phyloP scores from a whole-genome alignment of 2,113 vertebrate species.

The Thinocorus orbignyianus region DNA sequence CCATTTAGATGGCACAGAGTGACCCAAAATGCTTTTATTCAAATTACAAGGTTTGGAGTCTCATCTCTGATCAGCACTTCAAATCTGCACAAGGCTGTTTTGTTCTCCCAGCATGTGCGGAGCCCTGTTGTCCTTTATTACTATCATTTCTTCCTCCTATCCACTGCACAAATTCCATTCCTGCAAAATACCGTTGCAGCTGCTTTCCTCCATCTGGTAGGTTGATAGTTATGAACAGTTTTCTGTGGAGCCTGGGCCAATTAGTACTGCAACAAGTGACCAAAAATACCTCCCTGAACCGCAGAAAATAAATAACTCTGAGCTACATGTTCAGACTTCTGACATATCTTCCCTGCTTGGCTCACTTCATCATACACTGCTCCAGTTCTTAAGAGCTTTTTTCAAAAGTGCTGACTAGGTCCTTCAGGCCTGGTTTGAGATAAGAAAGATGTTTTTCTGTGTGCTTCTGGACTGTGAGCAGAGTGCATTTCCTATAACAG shows the following conservation, averaged over 20 bases:
- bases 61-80: background rate
- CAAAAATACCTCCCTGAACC: background rate
- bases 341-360: background rate
- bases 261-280: background rate
- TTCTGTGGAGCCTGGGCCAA: background rate
- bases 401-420: background rate
- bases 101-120: background rate
- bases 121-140: conserved; percentile 27
- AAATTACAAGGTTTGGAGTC: background rate
- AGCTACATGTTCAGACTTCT: background rate
- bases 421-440: background rate
- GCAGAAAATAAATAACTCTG: background rate
- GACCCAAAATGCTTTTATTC: background rate
- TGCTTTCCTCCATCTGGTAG: conserved; percentile 25
- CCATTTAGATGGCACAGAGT: background rate
- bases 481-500: background rate
- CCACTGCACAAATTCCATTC: background rate
- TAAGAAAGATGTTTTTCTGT: background rate
- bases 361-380: background rate
- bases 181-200: background rate
- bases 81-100: background rate
- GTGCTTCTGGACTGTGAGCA: background rate
- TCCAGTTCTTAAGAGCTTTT: background rate
- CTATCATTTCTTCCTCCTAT: background rate
- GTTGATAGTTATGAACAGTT: background rate